Percentiles rank a stretch among this genome's conserved stretches.
phyloP scores from a whole-genome alignment of 2,113 vertebrate genomes.

The Argyrosomus japonicus region DNA sequence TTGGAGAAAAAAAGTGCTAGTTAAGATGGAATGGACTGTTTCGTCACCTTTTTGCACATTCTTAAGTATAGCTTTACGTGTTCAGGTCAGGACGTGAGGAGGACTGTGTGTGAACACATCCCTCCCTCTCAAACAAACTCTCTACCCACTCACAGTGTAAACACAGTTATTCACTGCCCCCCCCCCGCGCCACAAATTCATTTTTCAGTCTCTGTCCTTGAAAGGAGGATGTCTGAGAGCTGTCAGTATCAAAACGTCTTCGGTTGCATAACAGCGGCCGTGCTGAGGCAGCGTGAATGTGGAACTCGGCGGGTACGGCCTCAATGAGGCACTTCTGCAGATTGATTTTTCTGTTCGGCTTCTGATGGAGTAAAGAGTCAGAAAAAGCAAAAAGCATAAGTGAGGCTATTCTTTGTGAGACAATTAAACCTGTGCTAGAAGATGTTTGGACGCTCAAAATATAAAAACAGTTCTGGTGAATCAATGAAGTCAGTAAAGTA shows the following conservation, averaged over 20 bases:
- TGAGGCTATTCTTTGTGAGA: neutral
- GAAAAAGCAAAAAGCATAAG: neutral
- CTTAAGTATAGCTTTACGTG: slow-evolving; percentile 1
- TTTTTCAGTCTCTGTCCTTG: slow-evolving; percentile 31
- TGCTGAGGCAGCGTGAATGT: neutral
- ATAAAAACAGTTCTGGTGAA: neutral
- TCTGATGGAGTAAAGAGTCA: slow-evolving; percentile 15
- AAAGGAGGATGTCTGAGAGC: slow-evolving; percentile 24
- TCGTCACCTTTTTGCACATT: neutral
- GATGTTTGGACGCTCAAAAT: neutral
- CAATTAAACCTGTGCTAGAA: neutral
- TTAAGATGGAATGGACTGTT: slow-evolving; percentile 3
- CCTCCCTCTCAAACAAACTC: neutral
- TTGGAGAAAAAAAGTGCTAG: slow-evolving; percentile 13
- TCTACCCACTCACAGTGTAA: neutral
- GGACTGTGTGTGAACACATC: neutral
- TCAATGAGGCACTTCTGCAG: slow-evolving; percentile 8
- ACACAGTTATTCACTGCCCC: slow-evolving; percentile 4
- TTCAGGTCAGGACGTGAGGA: neutral
- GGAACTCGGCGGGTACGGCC: neutral
- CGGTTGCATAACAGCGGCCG: neutral
- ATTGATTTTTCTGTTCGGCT: slow-evolving; percentile 15
- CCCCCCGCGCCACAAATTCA: slow-evolving; percentile 4
- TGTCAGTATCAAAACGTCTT: slow-evolving; percentile 6
- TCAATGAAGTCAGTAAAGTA: neutral